These are phyloP conservation scores for Parnassius glacialis DNA, from an alignment of 2,888 invertebrate genomes.

Conservation along the genomic window DNA sequence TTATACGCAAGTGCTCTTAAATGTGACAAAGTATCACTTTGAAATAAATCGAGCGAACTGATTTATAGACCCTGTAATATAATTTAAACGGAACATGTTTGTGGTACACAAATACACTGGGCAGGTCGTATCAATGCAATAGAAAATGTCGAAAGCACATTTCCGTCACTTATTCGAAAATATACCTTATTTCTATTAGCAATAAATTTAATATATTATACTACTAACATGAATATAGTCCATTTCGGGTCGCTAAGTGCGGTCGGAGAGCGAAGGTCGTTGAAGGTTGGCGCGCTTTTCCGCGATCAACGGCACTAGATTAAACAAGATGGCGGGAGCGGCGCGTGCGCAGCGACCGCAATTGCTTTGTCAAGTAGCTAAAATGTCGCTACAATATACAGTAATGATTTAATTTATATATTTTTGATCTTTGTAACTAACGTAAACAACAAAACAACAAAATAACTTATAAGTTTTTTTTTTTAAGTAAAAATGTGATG, in stretches of 20 bases:
- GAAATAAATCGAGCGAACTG: conserved; percentile 55
- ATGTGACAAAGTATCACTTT: conserved; percentile 67
- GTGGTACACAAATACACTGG: conserved; percentile 59
- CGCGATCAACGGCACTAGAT: conserved; percentile 80
- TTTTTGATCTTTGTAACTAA: background rate
- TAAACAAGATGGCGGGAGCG: conserved; percentile 78
- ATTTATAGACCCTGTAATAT: conserved; percentile 64
- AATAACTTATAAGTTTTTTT: too few species aligned
- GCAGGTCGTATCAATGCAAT: conserved; percentile 43
- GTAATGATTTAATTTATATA: conserved; percentile 33
- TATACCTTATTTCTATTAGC: conserved; percentile 30
- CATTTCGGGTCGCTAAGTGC: conserved; percentile 51
- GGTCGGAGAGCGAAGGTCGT: conserved; percentile 80
- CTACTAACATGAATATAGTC: conserved; percentile 26
- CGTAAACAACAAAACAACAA: too few species aligned
- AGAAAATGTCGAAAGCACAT: conserved; percentile 36
- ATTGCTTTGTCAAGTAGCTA: conserved; percentile 55
- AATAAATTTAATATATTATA: conserved; percentile 30
- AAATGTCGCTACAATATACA: conserved; percentile 46
- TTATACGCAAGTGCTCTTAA: conserved; percentile 34
- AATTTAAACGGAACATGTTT: conserved; percentile 64
- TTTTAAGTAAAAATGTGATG: too few species aligned
- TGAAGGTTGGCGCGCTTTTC: conserved; percentile 81
- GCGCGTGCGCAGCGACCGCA: conserved; percentile 74
- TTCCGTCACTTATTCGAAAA: conserved; percentile 32